Conservation (phyloP, 2,113 vertebrate species). For the Gavia stellata region DNA sequence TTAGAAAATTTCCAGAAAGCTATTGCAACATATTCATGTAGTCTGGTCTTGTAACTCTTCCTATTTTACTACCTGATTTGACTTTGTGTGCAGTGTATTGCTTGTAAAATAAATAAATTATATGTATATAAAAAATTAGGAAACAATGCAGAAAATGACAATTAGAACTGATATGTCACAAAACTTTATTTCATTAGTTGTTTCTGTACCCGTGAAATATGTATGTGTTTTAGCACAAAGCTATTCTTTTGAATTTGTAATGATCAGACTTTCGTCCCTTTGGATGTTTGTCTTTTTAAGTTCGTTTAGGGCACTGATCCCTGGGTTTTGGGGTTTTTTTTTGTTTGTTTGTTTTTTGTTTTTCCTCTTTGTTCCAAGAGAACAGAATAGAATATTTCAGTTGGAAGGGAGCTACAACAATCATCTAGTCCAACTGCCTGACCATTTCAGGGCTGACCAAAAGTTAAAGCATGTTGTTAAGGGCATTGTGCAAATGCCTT, state of each 20-base stretch:
- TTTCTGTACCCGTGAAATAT: neutral
- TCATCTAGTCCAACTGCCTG: no score
- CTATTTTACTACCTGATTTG: neutral
- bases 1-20: neutral
- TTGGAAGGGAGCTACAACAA: no score
- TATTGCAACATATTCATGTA: neutral
- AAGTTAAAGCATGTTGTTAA: no score
- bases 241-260: neutral
- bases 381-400: no score
- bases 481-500: no score
- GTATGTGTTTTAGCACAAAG: neutral
- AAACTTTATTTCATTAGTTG: neutral
- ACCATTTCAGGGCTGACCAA: no score
- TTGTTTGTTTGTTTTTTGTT: neutral
- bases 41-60: neutral
- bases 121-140: neutral
- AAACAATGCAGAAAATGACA: neutral
- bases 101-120: neutral
- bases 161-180: neutral
- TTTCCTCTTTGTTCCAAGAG: neutral
- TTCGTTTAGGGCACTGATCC: neutral
- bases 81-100: neutral
- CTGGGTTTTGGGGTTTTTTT: no score
- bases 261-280: neutral
- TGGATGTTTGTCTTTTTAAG: neutral